These are phyloP conservation scores for Drosophila nigritarsus DNA, from an alignment of 2,888 invertebrate species.

Conservation along the genomic window DNA sequence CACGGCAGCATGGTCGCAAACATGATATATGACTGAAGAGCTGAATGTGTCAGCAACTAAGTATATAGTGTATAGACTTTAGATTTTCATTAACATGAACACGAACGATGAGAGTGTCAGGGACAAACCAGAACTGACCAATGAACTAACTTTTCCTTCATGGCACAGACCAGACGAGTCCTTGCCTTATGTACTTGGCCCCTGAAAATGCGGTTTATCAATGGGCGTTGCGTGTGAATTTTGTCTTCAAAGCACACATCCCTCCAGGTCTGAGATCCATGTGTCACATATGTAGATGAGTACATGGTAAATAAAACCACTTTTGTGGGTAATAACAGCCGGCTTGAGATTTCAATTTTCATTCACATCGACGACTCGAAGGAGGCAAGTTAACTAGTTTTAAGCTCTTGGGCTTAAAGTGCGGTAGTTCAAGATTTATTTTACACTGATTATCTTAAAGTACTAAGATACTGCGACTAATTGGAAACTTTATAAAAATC, in stretches of 20 bases:
- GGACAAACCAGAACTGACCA: slow-evolving; percentile 12
- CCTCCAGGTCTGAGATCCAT: slow-evolving; percentile 14
- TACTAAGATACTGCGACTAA: no score
- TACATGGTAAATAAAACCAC: neutral
- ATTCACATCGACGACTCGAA: slow-evolving; percentile 65
- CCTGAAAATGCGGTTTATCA: neutral
- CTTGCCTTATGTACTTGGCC: slow-evolving; percentile 52
- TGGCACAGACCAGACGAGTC: slow-evolving; percentile 33
- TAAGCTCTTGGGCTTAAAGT: slow-evolving; percentile 9
- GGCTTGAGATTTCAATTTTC: slow-evolving; percentile 48
- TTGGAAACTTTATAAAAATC: neutral
- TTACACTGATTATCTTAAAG: neutral
- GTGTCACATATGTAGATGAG: slow-evolving; percentile 27
- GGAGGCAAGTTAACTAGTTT: slow-evolving; percentile 58
- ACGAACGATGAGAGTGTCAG: slow-evolving; percentile 40
- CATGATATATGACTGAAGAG: slow-evolving; percentile 41
- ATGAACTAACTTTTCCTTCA: slow-evolving; percentile 11
- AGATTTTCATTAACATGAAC: slow-evolving; percentile 57
- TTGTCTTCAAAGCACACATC: slow-evolving; percentile 34
- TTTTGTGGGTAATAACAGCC: slow-evolving; percentile 16
- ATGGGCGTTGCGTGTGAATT: slow-evolving; percentile 62
- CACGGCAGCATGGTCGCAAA: slow-evolving; percentile 40
- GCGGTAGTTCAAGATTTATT: neutral
- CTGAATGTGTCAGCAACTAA: slow-evolving; percentile 50
- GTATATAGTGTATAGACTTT: slow-evolving; percentile 25